Evolutionary conservation across 1,140 invertebrate genomes (phyloP).

Genomic region (Ostrea edulis): DNA sequence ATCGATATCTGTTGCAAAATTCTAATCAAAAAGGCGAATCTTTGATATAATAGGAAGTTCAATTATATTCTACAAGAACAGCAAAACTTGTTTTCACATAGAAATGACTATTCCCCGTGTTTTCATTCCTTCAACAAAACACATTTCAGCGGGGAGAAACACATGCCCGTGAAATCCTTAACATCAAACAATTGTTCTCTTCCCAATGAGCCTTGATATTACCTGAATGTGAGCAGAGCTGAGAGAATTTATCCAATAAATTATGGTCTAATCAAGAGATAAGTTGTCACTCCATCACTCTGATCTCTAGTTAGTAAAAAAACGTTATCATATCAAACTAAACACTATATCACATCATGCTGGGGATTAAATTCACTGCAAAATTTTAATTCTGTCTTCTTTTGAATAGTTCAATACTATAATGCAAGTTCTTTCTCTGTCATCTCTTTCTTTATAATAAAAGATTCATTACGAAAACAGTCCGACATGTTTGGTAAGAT

Average conservation of each 20-base stretch:
- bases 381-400: neutral
- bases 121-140: neutral
- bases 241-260: neutral
- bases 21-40: too few species aligned
- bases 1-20: too few species aligned
- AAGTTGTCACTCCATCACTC: neutral
- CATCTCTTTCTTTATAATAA: too few species aligned
- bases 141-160: neutral
- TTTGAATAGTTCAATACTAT: too few species aligned
- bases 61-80: too few species aligned
- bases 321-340: neutral
- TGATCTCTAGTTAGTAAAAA: neutral
- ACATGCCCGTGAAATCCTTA: constrained; percentile 20
- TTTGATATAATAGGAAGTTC: too few species aligned
- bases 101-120: too few species aligned
- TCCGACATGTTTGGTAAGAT: too few species aligned
- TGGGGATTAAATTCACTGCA: neutral
- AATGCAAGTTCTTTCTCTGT: too few species aligned
- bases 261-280: constrained; percentile 2
- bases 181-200: neutral
- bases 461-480: too few species aligned
- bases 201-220: constrained; percentile 3
- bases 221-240: neutral
- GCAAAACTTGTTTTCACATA: too few species aligned
- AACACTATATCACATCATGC: neutral